phyloP scores from a whole-genome alignment of 2,888 invertebrate genomes.

The Dasypogon diadema region DNA sequence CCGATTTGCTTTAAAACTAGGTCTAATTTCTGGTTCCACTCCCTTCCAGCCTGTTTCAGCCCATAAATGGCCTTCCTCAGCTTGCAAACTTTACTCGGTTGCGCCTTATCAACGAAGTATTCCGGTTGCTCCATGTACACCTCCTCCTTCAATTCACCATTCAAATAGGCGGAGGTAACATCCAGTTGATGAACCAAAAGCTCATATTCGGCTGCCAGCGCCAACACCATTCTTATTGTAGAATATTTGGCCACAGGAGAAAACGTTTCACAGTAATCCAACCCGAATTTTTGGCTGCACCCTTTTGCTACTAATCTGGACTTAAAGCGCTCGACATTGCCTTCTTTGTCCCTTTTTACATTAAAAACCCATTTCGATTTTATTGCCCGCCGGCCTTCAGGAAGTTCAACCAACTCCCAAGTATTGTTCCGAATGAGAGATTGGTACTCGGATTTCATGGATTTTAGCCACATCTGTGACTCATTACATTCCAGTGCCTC shows the following conservation, averaged over 20 bases:
- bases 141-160: background rate
- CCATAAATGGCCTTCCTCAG: too few species aligned
- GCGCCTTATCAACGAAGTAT: too few species aligned
- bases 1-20: constrained; percentile 25
- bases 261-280: constrained; percentile 32
- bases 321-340: background rate
- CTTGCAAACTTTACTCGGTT: too few species aligned
- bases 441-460: background rate
- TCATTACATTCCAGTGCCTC: background rate
- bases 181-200: background rate
- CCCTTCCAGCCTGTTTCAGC: constrained; percentile 12
- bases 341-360: constrained; percentile 16
- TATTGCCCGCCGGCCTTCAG: background rate
- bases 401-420: background rate
- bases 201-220: background rate
- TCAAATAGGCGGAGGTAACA: background rate
- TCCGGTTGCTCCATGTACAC: constrained; percentile 57
- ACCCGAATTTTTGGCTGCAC: constrained; percentile 42
- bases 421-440: background rate
- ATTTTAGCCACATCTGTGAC: background rate
- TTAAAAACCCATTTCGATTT: constrained; percentile 27
- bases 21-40: constrained; percentile 35
- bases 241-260: constrained; percentile 21
- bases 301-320: constrained; percentile 42
- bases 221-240: background rate